phyloP scores from a whole-genome alignment of 2,888 invertebrate species.

The Drosophila neonasuta region DNA sequence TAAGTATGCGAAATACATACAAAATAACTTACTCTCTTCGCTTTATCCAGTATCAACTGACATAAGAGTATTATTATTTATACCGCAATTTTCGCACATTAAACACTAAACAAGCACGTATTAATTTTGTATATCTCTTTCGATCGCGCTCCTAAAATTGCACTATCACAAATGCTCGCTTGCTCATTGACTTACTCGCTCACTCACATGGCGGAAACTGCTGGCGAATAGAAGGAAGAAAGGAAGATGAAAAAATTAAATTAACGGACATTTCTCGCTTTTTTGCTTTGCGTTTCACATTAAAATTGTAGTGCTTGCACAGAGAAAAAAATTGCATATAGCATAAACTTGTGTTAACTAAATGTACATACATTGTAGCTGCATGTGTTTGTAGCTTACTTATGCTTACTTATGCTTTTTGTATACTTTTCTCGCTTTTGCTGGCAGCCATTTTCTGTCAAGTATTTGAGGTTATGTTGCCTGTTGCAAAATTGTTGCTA shows the following conservation, averaged over 20 bases:
- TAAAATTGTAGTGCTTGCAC: not conserved
- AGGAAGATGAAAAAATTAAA: not conserved
- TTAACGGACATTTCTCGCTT: not conserved
- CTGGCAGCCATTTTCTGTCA: not conserved
- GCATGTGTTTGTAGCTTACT: not conserved
- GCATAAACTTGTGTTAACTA: slow-evolving; percentile 1
- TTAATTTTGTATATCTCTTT: not conserved
- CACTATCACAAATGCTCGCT: not conserved
- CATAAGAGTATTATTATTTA: not conserved
- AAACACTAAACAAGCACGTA: not conserved
- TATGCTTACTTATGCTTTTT: not conserved
- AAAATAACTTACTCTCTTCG: not conserved
- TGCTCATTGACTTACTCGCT: not conserved
- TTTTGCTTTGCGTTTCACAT: not conserved
- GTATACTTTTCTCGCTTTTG: not conserved
- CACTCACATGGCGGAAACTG: not conserved
- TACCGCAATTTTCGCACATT: too few species aligned
- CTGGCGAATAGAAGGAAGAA: not conserved
- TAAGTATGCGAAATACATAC: not conserved
- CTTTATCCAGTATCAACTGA: not conserved
- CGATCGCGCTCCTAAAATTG: not conserved
- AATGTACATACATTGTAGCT: not conserved
- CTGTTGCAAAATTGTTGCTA: not conserved
- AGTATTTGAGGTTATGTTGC: not conserved
- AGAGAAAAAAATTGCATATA: not conserved